Conservation (phyloP, 2,888 invertebrate species). For the Romanomermis culicivorax region DNA sequence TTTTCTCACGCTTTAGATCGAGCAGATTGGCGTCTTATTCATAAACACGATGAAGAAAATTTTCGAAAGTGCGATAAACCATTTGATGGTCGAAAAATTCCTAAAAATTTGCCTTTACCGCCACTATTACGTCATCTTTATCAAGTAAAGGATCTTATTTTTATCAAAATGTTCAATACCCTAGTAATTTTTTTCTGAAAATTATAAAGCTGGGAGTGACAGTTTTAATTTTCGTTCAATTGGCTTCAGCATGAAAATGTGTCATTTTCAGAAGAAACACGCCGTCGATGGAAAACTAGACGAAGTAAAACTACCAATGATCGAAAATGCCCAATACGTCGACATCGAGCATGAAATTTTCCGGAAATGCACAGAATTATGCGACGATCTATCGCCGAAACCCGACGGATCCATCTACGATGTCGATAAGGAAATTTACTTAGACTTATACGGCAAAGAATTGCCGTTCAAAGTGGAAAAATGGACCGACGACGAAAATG, state of each 20-base stretch:
- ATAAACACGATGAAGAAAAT: constrained; percentile 14
- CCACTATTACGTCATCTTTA: constrained; percentile 4
- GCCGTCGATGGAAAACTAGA: no score
- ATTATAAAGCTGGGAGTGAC: no score
- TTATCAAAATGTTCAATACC: no score
- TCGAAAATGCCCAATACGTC: constrained; percentile 16
- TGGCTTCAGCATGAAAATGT: no score
- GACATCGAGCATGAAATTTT: constrained; percentile 23
- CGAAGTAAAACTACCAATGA: neutral
- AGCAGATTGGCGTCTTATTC: constrained; percentile 24
- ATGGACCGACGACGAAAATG: constrained; percentile 30
- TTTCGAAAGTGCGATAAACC: neutral
- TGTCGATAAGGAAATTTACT: constrained; percentile 16
- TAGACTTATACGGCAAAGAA: constrained; percentile 22
- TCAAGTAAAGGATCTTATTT: neutral
- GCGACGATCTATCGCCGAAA: constrained; percentile 4
- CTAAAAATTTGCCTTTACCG: constrained; percentile 7
- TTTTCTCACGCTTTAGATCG: constrained; percentile 22
- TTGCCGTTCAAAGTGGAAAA: constrained; percentile 19
- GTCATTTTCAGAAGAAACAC: no score
- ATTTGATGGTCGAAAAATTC: neutral
- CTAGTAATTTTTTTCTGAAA: no score
- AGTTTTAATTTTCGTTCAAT: no score
- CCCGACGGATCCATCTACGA: constrained; percentile 17
- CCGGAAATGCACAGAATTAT: constrained; percentile 14